Conservation (phyloP, 2,797 vertebrate species). For the Darevskia nairensis region DNA sequence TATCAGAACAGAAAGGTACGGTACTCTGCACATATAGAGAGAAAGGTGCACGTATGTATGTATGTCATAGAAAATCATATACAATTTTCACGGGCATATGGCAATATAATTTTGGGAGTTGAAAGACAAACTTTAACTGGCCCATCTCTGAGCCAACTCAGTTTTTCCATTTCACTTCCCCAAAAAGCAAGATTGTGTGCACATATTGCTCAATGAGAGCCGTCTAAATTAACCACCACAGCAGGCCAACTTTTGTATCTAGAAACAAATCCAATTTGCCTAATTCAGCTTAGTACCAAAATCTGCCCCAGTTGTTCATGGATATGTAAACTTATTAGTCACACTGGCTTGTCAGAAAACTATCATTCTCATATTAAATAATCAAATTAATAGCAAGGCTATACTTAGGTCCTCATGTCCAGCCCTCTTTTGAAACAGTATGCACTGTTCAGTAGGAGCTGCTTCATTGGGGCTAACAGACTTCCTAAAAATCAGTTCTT, state of each 20-base stretch:
- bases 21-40: too few species aligned
- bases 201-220: background rate
- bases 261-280: background rate
- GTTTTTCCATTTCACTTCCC: background rate
- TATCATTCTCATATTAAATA: background rate
- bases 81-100: background rate
- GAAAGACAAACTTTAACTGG: background rate
- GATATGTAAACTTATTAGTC: background rate
- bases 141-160: background rate
- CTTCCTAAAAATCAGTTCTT: conserved; percentile 6
- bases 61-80: background rate
- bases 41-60: too few species aligned
- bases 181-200: background rate
- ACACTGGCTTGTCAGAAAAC: background rate
- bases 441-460: background rate
- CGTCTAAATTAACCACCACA: background rate
- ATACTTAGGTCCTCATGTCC: background rate
- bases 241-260: background rate
- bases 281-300: background rate
- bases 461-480: background rate
- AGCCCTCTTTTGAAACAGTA: background rate
- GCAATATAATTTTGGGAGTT: background rate
- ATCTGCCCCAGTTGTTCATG: background rate
- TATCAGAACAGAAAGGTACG: too few species aligned
- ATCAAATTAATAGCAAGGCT: background rate